Percentiles rank a stretch among this genome's conserved stretches.
Conservation (phyloP, 1,140 invertebrate genomes). For the Dendrolimus punctatus region DNA sequence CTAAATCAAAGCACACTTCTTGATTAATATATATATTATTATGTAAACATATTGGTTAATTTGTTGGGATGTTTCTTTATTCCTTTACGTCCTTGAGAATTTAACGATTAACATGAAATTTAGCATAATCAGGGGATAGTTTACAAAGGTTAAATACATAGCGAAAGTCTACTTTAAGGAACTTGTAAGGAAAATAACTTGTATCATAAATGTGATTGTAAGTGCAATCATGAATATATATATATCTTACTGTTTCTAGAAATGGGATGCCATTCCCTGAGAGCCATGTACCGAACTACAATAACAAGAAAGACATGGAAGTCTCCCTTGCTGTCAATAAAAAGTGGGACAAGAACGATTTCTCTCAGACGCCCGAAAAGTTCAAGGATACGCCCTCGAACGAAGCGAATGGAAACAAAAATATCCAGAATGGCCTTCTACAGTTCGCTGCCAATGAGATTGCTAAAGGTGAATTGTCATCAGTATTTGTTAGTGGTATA, state of each 20-base stretch:
- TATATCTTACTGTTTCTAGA: constrained; percentile 24
- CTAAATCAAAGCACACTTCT: too few relatives aligned
- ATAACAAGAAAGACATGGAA: constrained; percentile 72
- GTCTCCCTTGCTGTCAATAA: constrained; percentile 34
- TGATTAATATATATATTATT: too few relatives aligned
- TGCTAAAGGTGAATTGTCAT: constrained; percentile 68
- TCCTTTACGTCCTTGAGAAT: too few relatives aligned
- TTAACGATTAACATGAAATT: too few relatives aligned
- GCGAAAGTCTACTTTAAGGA: too few relatives aligned
- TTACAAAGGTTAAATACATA: too few relatives aligned
- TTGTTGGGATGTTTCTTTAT: too few relatives aligned
- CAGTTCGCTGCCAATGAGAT: constrained; percentile 79
- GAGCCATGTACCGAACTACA: constrained; percentile 73
- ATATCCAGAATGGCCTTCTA: constrained; percentile 69
- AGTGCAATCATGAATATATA: neutral
- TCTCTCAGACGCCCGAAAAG: constrained; percentile 54
- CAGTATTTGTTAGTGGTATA: too few relatives aligned
- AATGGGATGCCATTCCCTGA: constrained; percentile 76
- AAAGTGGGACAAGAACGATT: constrained; percentile 58
- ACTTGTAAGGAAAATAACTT: too few relatives aligned
- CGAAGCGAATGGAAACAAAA: constrained; percentile 41
- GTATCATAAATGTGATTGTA: too few relatives aligned
- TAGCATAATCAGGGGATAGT: too few relatives aligned
- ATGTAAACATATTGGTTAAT: too few relatives aligned
- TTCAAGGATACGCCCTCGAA: constrained; percentile 36